These are phyloP conservation scores for Coptodon rendalli DNA, from an alignment of 2,113 vertebrate species.

Conservation along the genomic window DNA sequence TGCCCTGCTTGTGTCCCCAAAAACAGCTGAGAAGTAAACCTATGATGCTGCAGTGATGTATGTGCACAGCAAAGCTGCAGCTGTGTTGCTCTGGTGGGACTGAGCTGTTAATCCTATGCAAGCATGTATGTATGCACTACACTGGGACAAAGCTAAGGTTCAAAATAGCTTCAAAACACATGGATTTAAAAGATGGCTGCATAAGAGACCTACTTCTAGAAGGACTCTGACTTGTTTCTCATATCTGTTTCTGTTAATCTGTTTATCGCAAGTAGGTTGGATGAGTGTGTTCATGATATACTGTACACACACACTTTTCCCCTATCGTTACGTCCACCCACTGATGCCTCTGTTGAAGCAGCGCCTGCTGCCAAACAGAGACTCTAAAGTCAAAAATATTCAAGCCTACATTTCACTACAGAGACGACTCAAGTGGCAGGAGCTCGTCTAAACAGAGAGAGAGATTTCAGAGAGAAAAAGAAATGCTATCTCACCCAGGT, in stretches of 20 bases:
- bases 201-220: not conserved
- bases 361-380: not conserved
- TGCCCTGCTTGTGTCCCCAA: not conserved
- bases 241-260: not conserved
- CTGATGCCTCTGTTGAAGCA: not conserved
- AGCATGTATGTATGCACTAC: not conserved
- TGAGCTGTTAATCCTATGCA: not conserved
- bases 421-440: not conserved
- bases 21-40: not conserved
- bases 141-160: not conserved
- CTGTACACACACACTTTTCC: not conserved
- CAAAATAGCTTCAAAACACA: not conserved
- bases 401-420: not conserved
- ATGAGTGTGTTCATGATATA: not conserved
- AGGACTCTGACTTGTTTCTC: not conserved
- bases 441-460: not conserved
- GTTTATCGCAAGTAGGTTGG: not conserved
- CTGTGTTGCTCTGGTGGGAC: not conserved
- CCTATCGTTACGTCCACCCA: not conserved
- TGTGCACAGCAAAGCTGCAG: not conserved
- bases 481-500: slow-evolving; percentile 78
- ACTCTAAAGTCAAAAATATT: not conserved
- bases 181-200: not conserved
- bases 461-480: not conserved
- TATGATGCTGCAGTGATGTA: not conserved